These are phyloP conservation scores for Tragelaphus eurycerus DNA, from an alignment of 2,797 vertebrate genomes.

Conservation along the genomic window DNA sequence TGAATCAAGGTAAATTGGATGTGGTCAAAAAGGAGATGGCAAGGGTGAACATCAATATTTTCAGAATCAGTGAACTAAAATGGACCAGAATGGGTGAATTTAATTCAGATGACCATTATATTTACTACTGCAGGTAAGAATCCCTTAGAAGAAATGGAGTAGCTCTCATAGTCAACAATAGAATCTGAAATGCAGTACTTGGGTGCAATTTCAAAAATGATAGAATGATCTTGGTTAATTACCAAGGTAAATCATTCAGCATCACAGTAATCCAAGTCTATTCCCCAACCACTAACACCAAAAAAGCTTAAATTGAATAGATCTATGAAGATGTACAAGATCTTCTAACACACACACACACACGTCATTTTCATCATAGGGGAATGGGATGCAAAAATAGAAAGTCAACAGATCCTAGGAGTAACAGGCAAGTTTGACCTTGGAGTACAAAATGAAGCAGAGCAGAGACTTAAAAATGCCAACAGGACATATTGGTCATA, in stretches of 20 bases:
- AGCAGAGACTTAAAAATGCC: neutral
- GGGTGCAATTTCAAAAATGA: no score
- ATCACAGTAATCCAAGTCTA: no score
- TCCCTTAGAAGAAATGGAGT: neutral
- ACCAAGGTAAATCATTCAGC: no score
- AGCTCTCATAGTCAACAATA: neutral
- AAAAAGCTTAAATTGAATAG: no score
- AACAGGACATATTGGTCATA: neutral
- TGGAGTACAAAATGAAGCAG: neutral
- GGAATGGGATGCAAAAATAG: neutral
- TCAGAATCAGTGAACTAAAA: neutral
- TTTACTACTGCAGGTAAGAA: neutral
- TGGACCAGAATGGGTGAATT: neutral
- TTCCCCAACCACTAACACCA: no score
- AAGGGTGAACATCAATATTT: neutral
- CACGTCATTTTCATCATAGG: neutral
- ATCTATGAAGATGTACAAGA: no score
- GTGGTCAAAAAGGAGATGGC: neutral
- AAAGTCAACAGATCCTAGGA: neutral
- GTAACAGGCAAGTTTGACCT: neutral
- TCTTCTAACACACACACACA: no score
- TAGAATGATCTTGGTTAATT: no score
- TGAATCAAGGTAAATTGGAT: neutral
- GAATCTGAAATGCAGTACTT: neutral
- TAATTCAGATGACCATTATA: neutral